A percentile compares a stretch with the other conserved stretches of the same genome.
phyloP scores from a whole-genome alignment of 2,797 vertebrate genomes.

The Acanthiza pusilla region DNA sequence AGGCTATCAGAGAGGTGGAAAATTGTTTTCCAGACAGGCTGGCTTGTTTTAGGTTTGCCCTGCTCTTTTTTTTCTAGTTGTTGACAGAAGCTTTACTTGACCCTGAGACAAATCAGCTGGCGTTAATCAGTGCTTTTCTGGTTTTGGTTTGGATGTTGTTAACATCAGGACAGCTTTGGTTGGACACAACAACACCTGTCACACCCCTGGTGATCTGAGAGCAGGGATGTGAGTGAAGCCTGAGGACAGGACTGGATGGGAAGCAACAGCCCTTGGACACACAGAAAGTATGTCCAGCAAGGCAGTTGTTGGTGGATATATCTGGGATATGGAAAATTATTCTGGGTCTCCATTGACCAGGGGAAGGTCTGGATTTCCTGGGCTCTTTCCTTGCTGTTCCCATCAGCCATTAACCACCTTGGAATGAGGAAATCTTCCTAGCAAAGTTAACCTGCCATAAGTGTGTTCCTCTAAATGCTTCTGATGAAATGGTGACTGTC shows the following conservation, averaged over 20 bases:
- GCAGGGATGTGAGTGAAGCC: not conserved
- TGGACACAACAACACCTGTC: not conserved
- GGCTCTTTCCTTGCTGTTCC: not conserved
- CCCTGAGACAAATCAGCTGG: slow-evolving; percentile 49
- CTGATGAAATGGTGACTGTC: not conserved
- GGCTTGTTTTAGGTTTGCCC: slow-evolving; percentile 37
- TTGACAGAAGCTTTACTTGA: slow-evolving; percentile 53
- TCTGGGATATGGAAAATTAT: not conserved
- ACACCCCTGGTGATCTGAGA: not conserved
- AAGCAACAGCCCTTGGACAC: not conserved
- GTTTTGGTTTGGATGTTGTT: slow-evolving; percentile 10
- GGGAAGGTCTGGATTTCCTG: not conserved
- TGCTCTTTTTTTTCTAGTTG: not conserved
- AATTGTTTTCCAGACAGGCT: slow-evolving; percentile 50
- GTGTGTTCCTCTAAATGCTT: not conserved
- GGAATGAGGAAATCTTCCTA: not conserved
- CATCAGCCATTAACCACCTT: not conserved
- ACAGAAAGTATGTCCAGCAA: not conserved
- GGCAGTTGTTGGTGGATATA: not conserved
- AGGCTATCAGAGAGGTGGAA: slow-evolving; percentile 10
- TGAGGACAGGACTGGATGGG: not conserved
- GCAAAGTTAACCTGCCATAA: not conserved
- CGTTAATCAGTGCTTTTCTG: slow-evolving; percentile 17
- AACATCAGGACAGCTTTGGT: not conserved
- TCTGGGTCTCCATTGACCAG: not conserved